These are phyloP conservation scores for Lasiurus cinereus DNA, from an alignment of 2,113 vertebrate genomes.

Conservation along the genomic window DNA sequence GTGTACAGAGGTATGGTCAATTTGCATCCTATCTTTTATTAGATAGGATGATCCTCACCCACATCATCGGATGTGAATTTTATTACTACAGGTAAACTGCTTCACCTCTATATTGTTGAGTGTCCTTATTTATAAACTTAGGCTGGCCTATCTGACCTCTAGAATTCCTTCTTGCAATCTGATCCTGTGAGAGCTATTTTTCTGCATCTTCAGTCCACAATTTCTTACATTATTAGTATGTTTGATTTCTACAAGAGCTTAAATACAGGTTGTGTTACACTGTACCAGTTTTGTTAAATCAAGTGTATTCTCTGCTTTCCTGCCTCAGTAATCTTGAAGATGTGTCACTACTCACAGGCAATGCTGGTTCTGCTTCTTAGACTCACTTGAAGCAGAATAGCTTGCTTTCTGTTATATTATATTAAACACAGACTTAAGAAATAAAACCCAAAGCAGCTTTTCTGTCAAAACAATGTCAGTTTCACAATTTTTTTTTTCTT, in stretches of 20 bases:
- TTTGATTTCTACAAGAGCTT: conserved; percentile 43
- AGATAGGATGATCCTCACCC: not conserved
- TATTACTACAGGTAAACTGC: not conserved
- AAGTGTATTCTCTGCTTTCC: conserved; percentile 50
- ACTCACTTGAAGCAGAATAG: conserved; percentile 75
- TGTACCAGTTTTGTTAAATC: conserved; percentile 57
- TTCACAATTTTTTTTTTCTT: conserved; percentile 67
- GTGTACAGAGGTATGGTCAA: no score
- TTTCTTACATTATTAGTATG: conserved; percentile 10
- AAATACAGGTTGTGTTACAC: conserved; percentile 61
- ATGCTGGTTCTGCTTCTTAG: conserved; percentile 48
- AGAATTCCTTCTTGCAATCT: not conserved
- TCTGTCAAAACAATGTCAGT: conserved; percentile 81
- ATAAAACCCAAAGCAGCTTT: conserved; percentile 75
- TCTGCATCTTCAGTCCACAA: not conserved
- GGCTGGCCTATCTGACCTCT: not conserved
- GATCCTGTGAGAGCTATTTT: not conserved
- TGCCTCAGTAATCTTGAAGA: conserved; percentile 65
- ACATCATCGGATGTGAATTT: not conserved
- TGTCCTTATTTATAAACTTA: not conserved
- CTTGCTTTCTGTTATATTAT: conserved; percentile 77
- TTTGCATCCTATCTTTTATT: no score
- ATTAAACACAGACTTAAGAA: conserved; percentile 82
- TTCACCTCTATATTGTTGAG: not conserved
- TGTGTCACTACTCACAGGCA: conserved; percentile 69